Evolutionary conservation across 2,888 invertebrate genomes (phyloP), one percentile per base, ranked within the genome.

Genomic region (Philhelius pedissequus): DNA sequence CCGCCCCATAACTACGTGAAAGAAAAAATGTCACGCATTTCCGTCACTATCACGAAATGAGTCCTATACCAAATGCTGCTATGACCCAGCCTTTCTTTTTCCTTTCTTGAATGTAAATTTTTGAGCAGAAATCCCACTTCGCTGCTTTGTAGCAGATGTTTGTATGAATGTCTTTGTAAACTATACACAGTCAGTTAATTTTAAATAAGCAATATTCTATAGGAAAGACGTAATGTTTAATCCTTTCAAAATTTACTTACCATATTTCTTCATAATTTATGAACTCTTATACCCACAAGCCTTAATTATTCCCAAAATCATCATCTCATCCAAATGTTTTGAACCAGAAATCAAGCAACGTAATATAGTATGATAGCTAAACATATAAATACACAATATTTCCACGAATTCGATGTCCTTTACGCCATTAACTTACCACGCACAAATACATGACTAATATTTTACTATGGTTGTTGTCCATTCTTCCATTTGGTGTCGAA

Each of bases 401-500:
- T 6, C 45, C 66, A 30, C 18, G 56, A 56, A 35, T 20, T 56
- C 56, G 35, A 32, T 35, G 56, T 56, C 56, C 58, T 9, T 50
- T 58, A 20, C 15, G 52, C 35, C 15, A 48, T 45, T 54, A 75
- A 69, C 56, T 54, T n/a, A 38, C 38, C 54, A 75, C 69, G 64
- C 80, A 76, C 56, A 35, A 56, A 45, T 54, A 54, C 43, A 30
- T 69, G 75, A 32, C 68, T 66, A 71, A 71, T 76, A 81, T 66
- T 81, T 71, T 81, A 76, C 76, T 76, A 56, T 58, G 52, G 20
- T 18, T 54, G 20, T 70, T 81, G 81, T 71, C 81, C 58, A 71
- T 81, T 76, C 58, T 64, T 76, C 64, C 76, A 71, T 81, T 81
- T 76, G 64, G 81, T 58, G 64, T 58, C 48, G 70, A 48, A 43